A percentile compares a stretch with the other conserved stretches of the same genome.
These are phyloP conservation scores for Orestias chungarensis DNA, from an alignment of 2,797 vertebrate species.

Conservation along the genomic window DNA sequence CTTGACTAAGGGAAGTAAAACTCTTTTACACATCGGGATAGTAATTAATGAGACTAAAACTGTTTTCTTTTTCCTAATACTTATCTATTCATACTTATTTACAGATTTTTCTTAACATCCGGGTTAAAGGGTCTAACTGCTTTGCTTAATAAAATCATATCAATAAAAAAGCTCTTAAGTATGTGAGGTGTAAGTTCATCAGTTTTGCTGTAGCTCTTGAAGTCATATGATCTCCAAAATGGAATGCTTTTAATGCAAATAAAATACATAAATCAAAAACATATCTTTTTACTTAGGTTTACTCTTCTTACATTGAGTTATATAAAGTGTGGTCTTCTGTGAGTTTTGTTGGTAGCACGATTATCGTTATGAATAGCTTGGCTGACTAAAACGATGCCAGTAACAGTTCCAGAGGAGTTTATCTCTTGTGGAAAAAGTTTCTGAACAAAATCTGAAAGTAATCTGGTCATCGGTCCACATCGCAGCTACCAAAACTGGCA, in stretches of 20 bases:
- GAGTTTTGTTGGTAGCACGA: no score
- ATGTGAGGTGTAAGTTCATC: background rate
- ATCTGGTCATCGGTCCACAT: no score
- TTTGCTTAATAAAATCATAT: background rate
- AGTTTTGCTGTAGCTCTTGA: background rate
- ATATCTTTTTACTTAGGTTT: background rate
- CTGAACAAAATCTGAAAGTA: no score
- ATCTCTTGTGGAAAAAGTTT: no score
- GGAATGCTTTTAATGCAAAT: background rate
- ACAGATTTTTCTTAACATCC: background rate
- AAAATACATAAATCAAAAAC: no score
- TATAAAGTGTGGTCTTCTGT: background rate
- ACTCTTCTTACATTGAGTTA: background rate
- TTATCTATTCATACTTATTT: background rate
- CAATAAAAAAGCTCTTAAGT: background rate
- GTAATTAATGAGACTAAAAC: background rate
- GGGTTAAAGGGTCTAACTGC: background rate
- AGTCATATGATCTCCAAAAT: background rate
- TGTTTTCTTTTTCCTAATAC: background rate
- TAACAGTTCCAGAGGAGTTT: no score
- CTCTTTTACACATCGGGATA: no score
- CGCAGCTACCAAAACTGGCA: no score
- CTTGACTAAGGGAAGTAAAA: background rate
- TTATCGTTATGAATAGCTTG: no score
- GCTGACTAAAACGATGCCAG: no score